A percentile compares a stretch with the other conserved stretches of the same genome.
Evolutionary conservation across 1,140 invertebrate species (phyloP).

Genomic region (Scaptomyza montana): DNA sequence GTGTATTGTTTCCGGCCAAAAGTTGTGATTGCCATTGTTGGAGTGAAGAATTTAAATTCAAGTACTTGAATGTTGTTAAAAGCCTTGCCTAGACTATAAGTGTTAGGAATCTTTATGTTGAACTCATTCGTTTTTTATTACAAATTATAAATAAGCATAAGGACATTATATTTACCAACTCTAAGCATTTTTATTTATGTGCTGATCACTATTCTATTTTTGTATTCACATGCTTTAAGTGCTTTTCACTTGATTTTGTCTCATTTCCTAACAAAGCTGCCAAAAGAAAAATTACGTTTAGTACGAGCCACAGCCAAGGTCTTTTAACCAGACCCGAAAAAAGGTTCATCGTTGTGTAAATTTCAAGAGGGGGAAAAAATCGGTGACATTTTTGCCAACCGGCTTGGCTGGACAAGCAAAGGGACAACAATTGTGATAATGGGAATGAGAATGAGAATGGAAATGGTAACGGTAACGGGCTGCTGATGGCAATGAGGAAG

Average conservation of each 20-base stretch:
- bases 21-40: slow-evolving; percentile 17
- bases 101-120: too few species aligned
- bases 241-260: background rate
- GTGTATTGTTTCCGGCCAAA: slow-evolving; percentile 31
- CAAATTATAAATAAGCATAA: too few species aligned
- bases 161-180: too few species aligned
- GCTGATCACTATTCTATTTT: too few species aligned
- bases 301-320: background rate
- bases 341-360: slow-evolving; percentile 17
- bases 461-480: slow-evolving; percentile 18
- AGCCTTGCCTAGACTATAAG: too few species aligned
- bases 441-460: slow-evolving; percentile 15
- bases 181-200: too few species aligned
- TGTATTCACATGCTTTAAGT: background rate
- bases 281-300: background rate
- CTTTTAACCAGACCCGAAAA: slow-evolving; percentile 5
- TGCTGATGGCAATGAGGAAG: slow-evolving; percentile 47
- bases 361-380: slow-evolving; percentile 18
- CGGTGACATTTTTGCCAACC: slow-evolving; percentile 26
- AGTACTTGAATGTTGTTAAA: background rate
- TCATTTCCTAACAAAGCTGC: background rate
- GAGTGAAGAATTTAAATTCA: slow-evolving; percentile 5
- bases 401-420: slow-evolving; percentile 31
- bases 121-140: too few species aligned
- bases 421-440: slow-evolving; percentile 36